Evolutionary conservation across 2,113 vertebrate species (phyloP).

Genomic region (Turnix velox): DNA sequence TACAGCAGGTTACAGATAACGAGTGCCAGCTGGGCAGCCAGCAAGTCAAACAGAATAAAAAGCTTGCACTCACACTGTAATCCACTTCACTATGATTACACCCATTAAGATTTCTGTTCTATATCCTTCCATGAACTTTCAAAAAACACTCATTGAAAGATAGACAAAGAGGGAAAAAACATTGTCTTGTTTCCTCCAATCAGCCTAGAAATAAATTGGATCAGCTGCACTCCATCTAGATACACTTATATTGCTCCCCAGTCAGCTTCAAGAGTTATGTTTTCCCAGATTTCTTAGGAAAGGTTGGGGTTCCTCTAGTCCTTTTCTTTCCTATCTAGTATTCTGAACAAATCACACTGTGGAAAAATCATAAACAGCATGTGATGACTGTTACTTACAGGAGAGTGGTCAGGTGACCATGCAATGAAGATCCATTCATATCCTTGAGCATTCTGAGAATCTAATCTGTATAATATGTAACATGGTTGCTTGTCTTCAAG

Average conservation of each 20-base stretch:
- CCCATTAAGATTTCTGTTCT: background rate
- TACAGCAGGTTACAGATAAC: background rate
- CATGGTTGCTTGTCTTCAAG: slow-evolving; percentile 88
- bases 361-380: background rate
- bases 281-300: background rate
- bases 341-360: background rate
- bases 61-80: background rate
- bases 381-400: slow-evolving; percentile 76
- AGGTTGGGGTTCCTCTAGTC: background rate
- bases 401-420: slow-evolving; percentile 91
- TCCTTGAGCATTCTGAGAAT: slow-evolving; percentile 93
- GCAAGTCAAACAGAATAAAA: background rate
- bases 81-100: background rate
- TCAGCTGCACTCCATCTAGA: background rate
- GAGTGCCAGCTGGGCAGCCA: background rate
- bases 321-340: background rate
- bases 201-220: background rate
- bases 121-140: background rate
- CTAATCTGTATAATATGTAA: slow-evolving; percentile 91
- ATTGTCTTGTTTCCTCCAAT: background rate
- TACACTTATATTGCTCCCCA: background rate
- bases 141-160: background rate
- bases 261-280: background rate
- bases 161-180: background rate
- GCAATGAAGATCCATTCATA: slow-evolving; percentile 96